Conservation (phyloP, 2,888 invertebrate genomes). For the Drosophila yooni region DNA sequence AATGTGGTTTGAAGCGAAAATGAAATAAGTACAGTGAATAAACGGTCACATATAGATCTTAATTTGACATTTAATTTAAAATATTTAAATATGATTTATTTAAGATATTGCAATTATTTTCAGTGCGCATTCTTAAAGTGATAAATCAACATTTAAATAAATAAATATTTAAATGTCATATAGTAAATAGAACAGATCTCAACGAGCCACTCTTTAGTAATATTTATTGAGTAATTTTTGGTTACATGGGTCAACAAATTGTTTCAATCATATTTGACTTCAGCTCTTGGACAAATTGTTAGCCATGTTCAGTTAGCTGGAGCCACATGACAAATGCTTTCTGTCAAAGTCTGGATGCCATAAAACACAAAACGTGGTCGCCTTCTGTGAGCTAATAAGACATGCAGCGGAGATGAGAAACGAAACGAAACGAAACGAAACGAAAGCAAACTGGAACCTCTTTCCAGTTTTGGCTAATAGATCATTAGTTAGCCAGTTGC, state of each 20-base stretch:
- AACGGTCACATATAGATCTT: neutral
- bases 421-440: conserved; percentile 2
- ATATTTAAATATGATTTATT: neutral
- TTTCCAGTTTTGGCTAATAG: conserved; percentile 64
- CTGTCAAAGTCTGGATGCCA: conserved; percentile 60
- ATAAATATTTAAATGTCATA: neutral
- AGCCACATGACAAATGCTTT: conserved; percentile 48
- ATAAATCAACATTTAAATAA: neutral
- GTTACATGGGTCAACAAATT: conserved; percentile 46
- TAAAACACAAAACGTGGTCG: conserved; percentile 74
- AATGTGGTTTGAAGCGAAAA: neutral
- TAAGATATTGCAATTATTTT: neutral
- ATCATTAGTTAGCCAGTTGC: conserved; percentile 78
- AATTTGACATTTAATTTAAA: neutral
- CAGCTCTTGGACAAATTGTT: conserved; percentile 57
- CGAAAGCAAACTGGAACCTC: conserved; percentile 35
- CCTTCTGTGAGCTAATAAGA: conserved; percentile 71
- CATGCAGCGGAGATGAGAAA: conserved; percentile 56
- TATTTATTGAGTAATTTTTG: conserved; percentile 31
- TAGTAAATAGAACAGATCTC: neutral
- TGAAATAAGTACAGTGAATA: neutral
- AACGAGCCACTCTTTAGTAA: neutral
- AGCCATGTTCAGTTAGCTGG: conserved; percentile 47
- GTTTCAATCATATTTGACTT: conserved; percentile 58
- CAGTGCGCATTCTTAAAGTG: neutral